phyloP scores from a whole-genome alignment of 1,140 invertebrate species.

The Drosophila ogumai region DNA sequence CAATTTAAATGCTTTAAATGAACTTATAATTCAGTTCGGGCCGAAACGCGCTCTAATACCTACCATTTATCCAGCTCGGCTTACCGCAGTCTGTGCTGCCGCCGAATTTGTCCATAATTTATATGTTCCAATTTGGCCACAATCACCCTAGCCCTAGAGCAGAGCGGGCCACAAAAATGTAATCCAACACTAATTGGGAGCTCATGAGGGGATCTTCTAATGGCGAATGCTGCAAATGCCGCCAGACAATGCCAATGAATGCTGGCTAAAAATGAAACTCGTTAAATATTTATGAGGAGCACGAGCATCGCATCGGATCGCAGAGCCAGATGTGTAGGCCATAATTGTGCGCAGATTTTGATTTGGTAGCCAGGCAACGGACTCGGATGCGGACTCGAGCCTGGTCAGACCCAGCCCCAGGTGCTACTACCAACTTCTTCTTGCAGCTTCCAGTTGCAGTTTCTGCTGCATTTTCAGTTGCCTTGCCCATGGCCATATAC shows the following conservation, averaged over 20 bases:
- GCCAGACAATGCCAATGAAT: conserved; percentile 40
- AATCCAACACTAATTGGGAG: conserved; percentile 81
- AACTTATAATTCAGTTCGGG: conserved; percentile 42
- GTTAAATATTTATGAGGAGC: conserved; percentile 82
- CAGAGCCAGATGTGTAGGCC: conserved; percentile 73
- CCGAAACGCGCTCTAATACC: conserved; percentile 26
- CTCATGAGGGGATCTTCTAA: conserved; percentile 74
- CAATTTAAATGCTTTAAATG: conserved; percentile 67
- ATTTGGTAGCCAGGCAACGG: conserved; percentile 61
- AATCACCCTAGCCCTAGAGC: conserved; percentile 35
- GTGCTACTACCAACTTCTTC: conserved; percentile 41
- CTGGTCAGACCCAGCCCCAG: conserved; percentile 36
- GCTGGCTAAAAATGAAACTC: conserved; percentile 72
- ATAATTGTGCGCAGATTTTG: conserved; percentile 82
- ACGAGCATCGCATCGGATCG: conserved; percentile 64
- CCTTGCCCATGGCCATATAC: conserved; percentile 74
- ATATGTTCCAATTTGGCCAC: conserved; percentile 58
- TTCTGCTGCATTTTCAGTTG: conserved; percentile 45
- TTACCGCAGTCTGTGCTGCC: conserved; percentile 13
- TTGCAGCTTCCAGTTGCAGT: conserved; percentile 51
- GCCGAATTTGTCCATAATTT: conserved; percentile 55
- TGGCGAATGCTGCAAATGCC: conserved; percentile 63
- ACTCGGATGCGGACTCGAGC: conserved; percentile 6
- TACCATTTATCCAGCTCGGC: conserved; percentile 48
- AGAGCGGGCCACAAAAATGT: conserved; percentile 72